Base-by-base conservation (phyloP, 2,113 vertebrate genomes). In the Cinclus mexicanus region DNA sequence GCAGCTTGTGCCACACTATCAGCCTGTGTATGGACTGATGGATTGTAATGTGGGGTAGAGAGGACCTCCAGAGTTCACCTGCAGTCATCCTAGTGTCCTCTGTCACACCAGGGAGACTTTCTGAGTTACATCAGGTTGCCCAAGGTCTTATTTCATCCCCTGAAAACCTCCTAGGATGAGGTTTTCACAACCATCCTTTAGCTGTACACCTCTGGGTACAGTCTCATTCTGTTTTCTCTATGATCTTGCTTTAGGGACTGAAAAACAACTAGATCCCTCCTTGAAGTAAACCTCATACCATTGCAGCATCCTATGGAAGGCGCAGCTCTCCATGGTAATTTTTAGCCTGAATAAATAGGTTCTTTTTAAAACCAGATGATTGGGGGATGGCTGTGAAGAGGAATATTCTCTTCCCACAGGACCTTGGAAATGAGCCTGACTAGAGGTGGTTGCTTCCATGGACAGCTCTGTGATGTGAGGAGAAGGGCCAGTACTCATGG, bases 381-480 rank as follows among this genome's bases (percentile, higher is more conserved):
- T 42, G 31, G 24, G 11, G 28, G 14, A 33, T 68, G 39, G 53
- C 13, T 5, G 29, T 37, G 18, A 74, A 29, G 24, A 65, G 71
- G 68, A 96, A 79, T 91, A 89, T 95, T 97, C 92, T 98, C 96
- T 98, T 98, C 96, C 96, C 97, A 97, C 87, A 97, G 97, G 96
- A 98, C 97, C 93, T 97, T 61, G 98, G 97, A 97, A 94, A 97
- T 96, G 90, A 98, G 59, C 94, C 97, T 96, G 96, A 97, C 87
- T 96, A 96, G 97, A 98, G 91, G 97, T 82, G 39, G 95, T 95
- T 50, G 28, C 87, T 91, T 98, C 95, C 76, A 81, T 97, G 97
- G 95, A 97, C 69, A 83, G 82, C n/a, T 97, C 98, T 81, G 95
- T 83, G 95, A 97, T 96, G 46, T 97, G 96, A 96, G 39, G 96